Evolutionary conservation across 2,113 vertebrate genomes (phyloP), one percentile per base, ranked within the genome.

Genomic region (Sylvietta virens): DNA sequence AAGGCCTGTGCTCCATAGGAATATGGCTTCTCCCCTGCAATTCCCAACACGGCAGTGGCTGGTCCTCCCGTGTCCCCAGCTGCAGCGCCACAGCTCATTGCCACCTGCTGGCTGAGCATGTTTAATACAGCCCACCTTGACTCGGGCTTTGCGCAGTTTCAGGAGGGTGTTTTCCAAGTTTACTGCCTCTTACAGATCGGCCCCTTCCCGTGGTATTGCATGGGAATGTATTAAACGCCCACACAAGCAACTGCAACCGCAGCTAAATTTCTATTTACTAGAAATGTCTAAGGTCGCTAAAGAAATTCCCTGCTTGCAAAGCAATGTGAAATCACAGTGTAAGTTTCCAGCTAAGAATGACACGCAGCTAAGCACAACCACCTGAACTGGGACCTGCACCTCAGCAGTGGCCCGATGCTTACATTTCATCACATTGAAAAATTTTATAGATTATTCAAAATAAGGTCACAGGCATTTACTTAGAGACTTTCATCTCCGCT

Each of bases 1-100:
- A 22, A 2, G 21, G 39, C 10, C 1, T 0, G 57, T 26, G 28
- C 37, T 47, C 23, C 6, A 26, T 0, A 37, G 24, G 66, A 57
- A 61, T 4, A 39, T 5, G 16, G 35, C 33, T 79, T 51, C 57
- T 77, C 18, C 2, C 73, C 24, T 8, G 28, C 48, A 15, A 1
- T 44, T 64, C 47, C 44, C 56, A 39, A 10, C 4, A 2, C 12
- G 11, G 5, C 22, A 18, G 30, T 0, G 7, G 21, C 27, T 11
- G 28, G 13, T n/a, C 16, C 39, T 30, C 1, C 2, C 23, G 0
- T 1, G 31, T 14, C 53, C 67, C 69, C 44, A 51, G 35, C 27
- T 8, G 7, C 85, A 64, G 21, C 6, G 15, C 35, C 86, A 74
- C 80, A 13, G 79, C 69, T 67, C 77, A 40, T 89, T 82, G 91